Conservation (phyloP, 2,113 vertebrate species). For the chimpanzee (Pan troglodytes) region NHGRI_mPanTro3-v2.1_pri NC_072411.2:138056001-138056500, state of each 20-base stretch:
- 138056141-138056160: background rate
- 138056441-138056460: background rate
- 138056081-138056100: background rate
- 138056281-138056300: background rate
- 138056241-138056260: too few relatives aligned
- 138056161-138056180: background rate
- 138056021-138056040: background rate
- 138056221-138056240: background rate
- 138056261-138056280: rapidly evolving
- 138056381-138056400: background rate
- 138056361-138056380: background rate
- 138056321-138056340: too few relatives aligned
- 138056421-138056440: background rate
- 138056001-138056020: background rate
- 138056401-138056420: background rate
- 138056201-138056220: rapidly evolving
- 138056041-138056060: background rate
- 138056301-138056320: too few relatives aligned
- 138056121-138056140: rapidly evolving
- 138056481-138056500: background rate
- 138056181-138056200: background rate
- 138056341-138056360: background rate
- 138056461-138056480: background rate
- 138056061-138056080: background rate
- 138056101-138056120: background rate